Evolutionary conservation across 2,888 invertebrate genomes (phyloP).

Genomic region (Rugalucina vietnamica): DNA sequence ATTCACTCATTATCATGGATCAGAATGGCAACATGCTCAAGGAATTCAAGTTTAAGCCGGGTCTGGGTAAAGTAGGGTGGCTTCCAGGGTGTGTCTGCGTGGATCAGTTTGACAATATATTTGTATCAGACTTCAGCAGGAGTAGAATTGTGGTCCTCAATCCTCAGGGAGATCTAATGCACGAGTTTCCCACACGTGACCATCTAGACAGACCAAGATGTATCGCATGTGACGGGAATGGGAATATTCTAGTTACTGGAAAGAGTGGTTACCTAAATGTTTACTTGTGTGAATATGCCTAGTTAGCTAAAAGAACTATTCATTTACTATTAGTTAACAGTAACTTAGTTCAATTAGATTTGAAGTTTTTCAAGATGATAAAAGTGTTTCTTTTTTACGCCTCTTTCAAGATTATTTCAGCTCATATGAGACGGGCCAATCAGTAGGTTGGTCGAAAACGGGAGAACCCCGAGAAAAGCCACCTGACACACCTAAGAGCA

Average conservation of each 20-base stretch:
- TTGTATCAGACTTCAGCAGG: conserved; percentile 60
- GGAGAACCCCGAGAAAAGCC: no score
- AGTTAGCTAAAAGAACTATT: no score
- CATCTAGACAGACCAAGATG: conserved; percentile 61
- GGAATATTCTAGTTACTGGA: conserved; percentile 58
- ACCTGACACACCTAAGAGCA: no score
- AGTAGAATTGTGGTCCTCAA: conserved; percentile 59
- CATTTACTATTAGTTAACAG: no score
- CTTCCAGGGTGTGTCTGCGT: conserved; percentile 63
- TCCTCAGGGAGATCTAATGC: conserved; percentile 59
- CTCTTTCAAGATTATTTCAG: no score
- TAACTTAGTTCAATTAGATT: neutral
- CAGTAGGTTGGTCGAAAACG: no score
- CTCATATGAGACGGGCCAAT: no score
- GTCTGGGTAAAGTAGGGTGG: conserved; percentile 56
- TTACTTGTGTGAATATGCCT: conserved; percentile 60
- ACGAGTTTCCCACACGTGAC: conserved; percentile 58
- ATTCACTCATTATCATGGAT: conserved; percentile 60
- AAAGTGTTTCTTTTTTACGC: neutral
- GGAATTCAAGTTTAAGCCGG: conserved; percentile 53
- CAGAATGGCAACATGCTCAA: conserved; percentile 48
- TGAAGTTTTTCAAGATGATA: neutral
- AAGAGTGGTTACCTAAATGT: conserved; percentile 63
- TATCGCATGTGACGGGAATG: conserved; percentile 58
- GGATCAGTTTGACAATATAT: conserved; percentile 67